Conservation (phyloP, 2,113 vertebrate genomes). For the Pelusios castaneus region DNA sequence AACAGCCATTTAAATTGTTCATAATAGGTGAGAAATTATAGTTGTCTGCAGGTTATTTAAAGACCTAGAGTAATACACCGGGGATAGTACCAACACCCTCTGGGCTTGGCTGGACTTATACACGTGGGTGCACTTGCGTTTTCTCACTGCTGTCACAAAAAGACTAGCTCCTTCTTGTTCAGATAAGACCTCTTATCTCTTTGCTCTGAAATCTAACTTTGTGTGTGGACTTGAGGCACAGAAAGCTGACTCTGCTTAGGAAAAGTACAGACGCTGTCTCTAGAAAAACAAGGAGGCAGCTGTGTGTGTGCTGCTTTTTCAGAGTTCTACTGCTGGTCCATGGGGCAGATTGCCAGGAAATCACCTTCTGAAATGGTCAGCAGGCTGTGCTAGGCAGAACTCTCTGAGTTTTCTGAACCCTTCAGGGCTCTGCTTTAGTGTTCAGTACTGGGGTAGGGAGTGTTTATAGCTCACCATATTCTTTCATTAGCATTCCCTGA, state of each 20-base stretch:
- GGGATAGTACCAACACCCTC: background rate
- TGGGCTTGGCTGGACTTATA: background rate
- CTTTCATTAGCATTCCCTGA: background rate
- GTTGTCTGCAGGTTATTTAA: background rate
- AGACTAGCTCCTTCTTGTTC: background rate
- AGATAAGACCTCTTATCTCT: background rate
- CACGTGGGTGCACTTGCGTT: background rate
- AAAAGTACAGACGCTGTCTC: background rate
- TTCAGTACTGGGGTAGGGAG: too few species aligned
- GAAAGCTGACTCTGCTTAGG: background rate
- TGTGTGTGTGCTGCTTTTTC: background rate
- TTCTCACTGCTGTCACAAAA: background rate
- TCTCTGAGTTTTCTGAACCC: background rate
- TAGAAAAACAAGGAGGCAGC: background rate
- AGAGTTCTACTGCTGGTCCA: background rate
- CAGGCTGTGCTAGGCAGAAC: background rate
- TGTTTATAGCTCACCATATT: background rate
- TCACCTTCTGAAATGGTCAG: background rate
- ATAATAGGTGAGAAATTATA: background rate
- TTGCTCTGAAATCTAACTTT: background rate
- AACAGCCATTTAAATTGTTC: background rate
- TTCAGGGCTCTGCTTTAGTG: background rate
- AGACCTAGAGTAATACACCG: background rate
- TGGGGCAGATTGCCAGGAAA: background rate
- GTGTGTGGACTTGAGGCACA: rapidly evolving